A percentile compares a stretch with the other conserved stretches of the same genome.
Evolutionary conservation across 2,113 vertebrate species (phyloP).

Genomic region (Nerophis ophidion): DNA sequence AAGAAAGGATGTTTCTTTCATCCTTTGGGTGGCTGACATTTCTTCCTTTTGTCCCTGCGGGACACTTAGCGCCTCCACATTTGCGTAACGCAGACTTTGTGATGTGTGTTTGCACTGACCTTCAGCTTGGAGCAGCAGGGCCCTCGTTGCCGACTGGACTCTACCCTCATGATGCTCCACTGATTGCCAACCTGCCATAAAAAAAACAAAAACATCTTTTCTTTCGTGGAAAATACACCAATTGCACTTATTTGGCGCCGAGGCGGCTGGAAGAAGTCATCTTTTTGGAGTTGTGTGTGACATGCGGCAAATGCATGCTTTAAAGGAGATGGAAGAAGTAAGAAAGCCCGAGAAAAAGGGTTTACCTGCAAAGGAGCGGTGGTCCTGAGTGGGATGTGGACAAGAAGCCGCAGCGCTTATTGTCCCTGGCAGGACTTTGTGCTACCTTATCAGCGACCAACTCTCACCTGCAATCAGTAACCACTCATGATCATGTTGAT

Average conservation of each 20-base stretch:
- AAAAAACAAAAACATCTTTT: background rate
- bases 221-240: background rate
- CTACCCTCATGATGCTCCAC: constrained; percentile 66
- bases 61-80: no score
- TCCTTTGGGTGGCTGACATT: no score
- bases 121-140: constrained; percentile 71
- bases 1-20: no score
- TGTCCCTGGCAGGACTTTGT: constrained; percentile 61
- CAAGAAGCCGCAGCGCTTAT: background rate
- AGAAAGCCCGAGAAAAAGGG: background rate
- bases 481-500: constrained; percentile 49
- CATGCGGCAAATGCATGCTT: background rate
- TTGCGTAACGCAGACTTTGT: background rate
- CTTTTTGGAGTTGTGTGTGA: background rate
- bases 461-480: constrained; percentile 67
- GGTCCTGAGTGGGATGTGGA: constrained; percentile 13
- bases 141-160: constrained; percentile 47
- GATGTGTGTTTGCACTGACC: constrained; percentile 47
- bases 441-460: constrained; percentile 56
- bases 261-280: background rate
- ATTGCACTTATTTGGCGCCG: background rate
- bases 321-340: background rate
- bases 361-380: constrained; percentile 49
- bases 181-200: background rate
- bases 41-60: no score